Conservation (phyloP, 2,113 vertebrate species). For the Forbesichthys papilliferus region DNA sequence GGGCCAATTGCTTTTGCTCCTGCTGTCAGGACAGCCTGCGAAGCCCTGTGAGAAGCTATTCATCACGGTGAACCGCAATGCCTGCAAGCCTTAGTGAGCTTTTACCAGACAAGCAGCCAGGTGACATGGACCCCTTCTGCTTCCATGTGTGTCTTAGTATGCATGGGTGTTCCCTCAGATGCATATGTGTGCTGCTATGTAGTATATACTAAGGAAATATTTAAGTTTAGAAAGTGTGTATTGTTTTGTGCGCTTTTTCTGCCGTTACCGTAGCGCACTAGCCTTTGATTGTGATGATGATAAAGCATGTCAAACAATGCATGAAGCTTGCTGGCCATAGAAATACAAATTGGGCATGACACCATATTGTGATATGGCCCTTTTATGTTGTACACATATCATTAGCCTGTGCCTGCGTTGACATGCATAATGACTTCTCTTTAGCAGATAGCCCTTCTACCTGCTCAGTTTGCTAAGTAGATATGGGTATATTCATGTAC, state of each 20-base stretch:
- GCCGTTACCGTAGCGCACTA: too few relatives aligned
- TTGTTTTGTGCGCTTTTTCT: too few relatives aligned
- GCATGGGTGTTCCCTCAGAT: not conserved
- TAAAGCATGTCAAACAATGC: slow-evolving; percentile 56
- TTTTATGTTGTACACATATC: slow-evolving; percentile 31
- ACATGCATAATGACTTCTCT: slow-evolving; percentile 31
- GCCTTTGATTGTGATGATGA: not conserved
- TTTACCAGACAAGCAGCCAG: slow-evolving; percentile 53
- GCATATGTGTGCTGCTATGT: not conserved
- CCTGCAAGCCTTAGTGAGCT: slow-evolving; percentile 36
- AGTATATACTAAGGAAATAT: too few relatives aligned
- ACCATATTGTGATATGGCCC: slow-evolving; percentile 22
- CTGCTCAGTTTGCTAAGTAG: slow-evolving; percentile 48
- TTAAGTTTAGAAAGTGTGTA: too few relatives aligned
- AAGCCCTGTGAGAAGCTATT: slow-evolving; percentile 41
- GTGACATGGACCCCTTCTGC: slow-evolving; percentile 24
- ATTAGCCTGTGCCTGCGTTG: slow-evolving; percentile 6
- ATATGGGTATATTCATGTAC: slow-evolving; percentile 57
- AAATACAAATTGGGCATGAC: slow-evolving; percentile 27
- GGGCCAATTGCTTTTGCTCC: slow-evolving; percentile 17
- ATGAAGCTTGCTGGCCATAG: slow-evolving; percentile 32
- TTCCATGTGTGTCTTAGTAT: slow-evolving; percentile 27
- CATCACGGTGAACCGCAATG: slow-evolving; percentile 28
- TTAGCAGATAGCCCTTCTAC: slow-evolving; percentile 29
- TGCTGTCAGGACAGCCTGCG: slow-evolving; percentile 4